Percentiles rank a stretch among this genome's conserved stretches.
Conservation (phyloP, 2,113 vertebrate genomes). For the Rhizomys pruinosus region DNA sequence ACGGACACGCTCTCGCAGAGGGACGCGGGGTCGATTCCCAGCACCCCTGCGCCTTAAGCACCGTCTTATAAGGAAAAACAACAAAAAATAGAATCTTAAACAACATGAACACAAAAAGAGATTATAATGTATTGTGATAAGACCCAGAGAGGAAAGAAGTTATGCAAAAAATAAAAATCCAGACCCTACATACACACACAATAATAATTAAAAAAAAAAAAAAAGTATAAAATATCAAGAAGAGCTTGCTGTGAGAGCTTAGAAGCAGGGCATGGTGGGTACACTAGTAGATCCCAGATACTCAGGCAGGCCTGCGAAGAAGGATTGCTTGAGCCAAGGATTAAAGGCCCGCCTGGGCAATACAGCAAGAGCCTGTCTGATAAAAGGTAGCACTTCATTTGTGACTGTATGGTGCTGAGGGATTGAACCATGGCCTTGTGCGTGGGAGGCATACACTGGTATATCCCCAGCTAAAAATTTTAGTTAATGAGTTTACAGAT, state of each 20-base stretch:
- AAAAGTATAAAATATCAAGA: background rate
- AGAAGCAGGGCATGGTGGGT: background rate
- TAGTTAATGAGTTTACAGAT: background rate
- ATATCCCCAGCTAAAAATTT: background rate
- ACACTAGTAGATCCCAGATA: background rate
- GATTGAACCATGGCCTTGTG: background rate
- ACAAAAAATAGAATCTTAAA: conserved; percentile 14
- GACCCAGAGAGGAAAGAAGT: background rate
- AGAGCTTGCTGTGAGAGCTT: background rate
- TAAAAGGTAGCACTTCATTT: background rate
- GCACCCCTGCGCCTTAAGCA: too few species aligned
- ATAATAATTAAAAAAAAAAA: background rate
- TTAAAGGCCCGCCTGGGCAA: background rate
- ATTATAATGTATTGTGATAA: background rate
- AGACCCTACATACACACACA: too few species aligned
- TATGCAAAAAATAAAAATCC: background rate
- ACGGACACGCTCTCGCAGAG: too few species aligned
- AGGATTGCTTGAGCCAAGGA: background rate
- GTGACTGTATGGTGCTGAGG: background rate
- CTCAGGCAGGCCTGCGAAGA: background rate
- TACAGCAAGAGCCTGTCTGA: background rate
- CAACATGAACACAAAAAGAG: conserved; percentile 42
- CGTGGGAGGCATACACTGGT: background rate
- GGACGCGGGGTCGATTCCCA: too few species aligned
- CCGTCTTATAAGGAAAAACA: too few species aligned